Evolutionary conservation across 2,797 vertebrate genomes (phyloP), one percentile per base, ranked within the genome.

Genomic region (Lindbergichthys nudifrons): DNA sequence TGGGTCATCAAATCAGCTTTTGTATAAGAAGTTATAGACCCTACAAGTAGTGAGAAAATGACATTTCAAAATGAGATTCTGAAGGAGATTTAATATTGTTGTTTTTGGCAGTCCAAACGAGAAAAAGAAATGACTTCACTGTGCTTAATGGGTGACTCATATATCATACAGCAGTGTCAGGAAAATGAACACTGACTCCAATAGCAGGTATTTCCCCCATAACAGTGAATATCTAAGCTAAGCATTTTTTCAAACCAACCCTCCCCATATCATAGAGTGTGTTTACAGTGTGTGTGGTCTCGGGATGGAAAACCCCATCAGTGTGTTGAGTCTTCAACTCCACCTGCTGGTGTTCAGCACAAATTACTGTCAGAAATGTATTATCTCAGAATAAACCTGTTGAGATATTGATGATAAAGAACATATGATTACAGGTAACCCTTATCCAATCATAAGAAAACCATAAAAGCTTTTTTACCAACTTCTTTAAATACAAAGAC

Each of bases 261-360:
- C 75, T 39, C 61, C 18, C 42, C 21, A 51, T 62, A 46, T 56
- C 36, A 67, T 21, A 61, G 58, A 75, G 61, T 54, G 43, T 50
- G 75, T 67, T 71, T 53, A 63, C 65, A 57, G 72, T 84, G 91
- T 89, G 90, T 92, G 89, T 91, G 91, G 89, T 90, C 87, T 68
- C 3, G 62, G 16, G 46, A 39, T 45, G 50, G 64, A 69, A 82
- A 79, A 60, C 43, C 30, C 30, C 14, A 9, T 21, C 10, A 4
- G 43, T 19, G 76, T 10, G 69, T 73, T 66, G 18, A 83, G 75
- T 67, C 76, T 87, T 81, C 30, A 75, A 3, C 50, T 26, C 89
- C 92, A 90, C 81, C 90, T 92, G 72, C 81, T 91, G 91, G 64
- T 52, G 15, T 15, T 15, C 12, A 0, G 0, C 0, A 43, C 46